Evolutionary conservation across 2,888 invertebrate genomes (phyloP), one percentile per base, ranked within the genome.

Genomic region (Chesias legatella): DNA sequence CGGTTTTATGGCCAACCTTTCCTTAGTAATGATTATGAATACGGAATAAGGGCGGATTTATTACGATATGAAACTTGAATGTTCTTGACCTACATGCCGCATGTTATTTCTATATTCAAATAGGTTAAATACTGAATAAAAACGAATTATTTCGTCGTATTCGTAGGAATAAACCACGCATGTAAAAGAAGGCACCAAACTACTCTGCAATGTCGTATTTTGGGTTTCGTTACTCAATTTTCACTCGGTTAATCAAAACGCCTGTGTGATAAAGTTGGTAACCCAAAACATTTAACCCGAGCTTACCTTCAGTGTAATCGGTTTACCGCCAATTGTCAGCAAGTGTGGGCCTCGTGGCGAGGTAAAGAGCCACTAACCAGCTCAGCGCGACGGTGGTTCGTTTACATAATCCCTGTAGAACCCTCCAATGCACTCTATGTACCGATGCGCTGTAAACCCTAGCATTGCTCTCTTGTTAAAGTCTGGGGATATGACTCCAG

Each of bases 351-450:
- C 9, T 40, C 26, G 39, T 36, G 41, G 43, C 31, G 27, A 42
- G 32, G 41, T 60, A 63, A 58, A 64, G 53, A 63, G 56, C 62
- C 53, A 59, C 60, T 60, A 61, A 64, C 60, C 46, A 56, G 51
- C 58, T 61, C 53, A 46, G 46, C 41, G 48, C 55, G 28, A 41
- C 53, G 25, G 7, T 49, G 50, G 45, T 43, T 61, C 60, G 65
- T 63, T 67, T 63, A 57, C 70, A 63, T 66, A 66, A 65, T 63
- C 60, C 52, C 36, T 21, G 10, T 21, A 11, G 40, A 36, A 45
- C 33, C 42, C 42, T 34, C 37, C 33, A 37, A 55, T 41, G 52
- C 39, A 49, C 38, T 42, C 52, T 45, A 51, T 48, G 36, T 55
- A 48, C 47, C 36, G 42, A 34, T 7, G 13, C 30, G 9, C 25